Percentiles rank a stretch among this genome's conserved stretches.
These are phyloP conservation scores for Cynopterus brachyotis DNA, from an alignment of 2,113 vertebrate genomes.

Conservation along the genomic window DNA sequence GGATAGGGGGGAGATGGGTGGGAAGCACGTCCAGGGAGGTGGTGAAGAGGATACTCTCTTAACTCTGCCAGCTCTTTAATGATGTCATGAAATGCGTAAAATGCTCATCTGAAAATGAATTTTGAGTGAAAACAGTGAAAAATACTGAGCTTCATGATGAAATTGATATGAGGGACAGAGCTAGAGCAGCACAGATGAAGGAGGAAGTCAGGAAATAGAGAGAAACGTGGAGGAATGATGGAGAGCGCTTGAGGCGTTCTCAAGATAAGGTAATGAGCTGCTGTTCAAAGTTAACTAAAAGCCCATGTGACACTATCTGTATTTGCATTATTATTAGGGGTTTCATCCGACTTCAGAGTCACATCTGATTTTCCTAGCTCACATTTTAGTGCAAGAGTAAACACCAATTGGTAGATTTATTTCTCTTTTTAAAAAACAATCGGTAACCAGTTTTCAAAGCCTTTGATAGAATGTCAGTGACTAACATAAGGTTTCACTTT, in stretches of 20 bases:
- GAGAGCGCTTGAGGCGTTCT: not conserved
- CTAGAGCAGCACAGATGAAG: not conserved
- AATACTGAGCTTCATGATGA: not conserved
- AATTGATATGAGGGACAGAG: not conserved
- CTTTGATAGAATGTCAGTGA: slow-evolving; percentile 74
- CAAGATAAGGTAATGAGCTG: not conserved
- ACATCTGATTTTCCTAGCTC: not conserved
- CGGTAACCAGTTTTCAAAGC: slow-evolving; percentile 66
- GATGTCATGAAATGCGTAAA: not conserved
- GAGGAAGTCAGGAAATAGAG: not conserved
- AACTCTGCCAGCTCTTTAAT: not conserved
- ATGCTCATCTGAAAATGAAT: not conserved
- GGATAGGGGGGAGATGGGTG: not conserved
- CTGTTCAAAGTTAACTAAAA: not conserved
- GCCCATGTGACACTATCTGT: not conserved
- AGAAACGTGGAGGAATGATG: not conserved
- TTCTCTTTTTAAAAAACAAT: slow-evolving; percentile 51
- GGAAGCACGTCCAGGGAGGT: not conserved
- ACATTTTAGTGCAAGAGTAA: slow-evolving; percentile 21
- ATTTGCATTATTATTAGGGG: not conserved
- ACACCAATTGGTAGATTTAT: slow-evolving; percentile 38
- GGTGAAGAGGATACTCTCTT: rapidly evolving
- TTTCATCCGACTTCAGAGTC: not conserved
- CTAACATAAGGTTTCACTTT: slow-evolving; percentile 61
- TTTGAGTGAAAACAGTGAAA: not conserved